Conservation (phyloP, 2,113 vertebrate species). For the Nannospalax galili region DNA sequence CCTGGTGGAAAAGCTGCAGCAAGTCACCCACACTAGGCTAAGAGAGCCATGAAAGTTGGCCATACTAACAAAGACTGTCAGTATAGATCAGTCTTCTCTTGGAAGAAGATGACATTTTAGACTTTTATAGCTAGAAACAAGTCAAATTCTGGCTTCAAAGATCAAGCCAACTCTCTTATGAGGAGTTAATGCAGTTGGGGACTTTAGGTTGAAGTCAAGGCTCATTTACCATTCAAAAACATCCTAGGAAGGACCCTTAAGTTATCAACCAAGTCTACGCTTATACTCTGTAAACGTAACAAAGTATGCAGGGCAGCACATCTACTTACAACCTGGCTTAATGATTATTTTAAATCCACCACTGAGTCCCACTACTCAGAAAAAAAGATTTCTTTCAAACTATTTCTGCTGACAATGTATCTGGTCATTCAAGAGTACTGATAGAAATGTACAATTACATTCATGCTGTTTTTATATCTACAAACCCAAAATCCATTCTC, state of each 20-base stretch:
- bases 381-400: neutral
- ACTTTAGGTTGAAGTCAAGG: neutral
- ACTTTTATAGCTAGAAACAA: neutral
- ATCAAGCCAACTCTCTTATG: too few relatives aligned
- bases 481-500: neutral
- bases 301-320: neutral
- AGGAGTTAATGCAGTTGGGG: neutral
- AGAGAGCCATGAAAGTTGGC: neutral
- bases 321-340: neutral
- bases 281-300: neutral
- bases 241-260: too few relatives aligned
- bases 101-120: neutral
- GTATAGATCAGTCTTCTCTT: neutral
- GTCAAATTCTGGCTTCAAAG: neutral
- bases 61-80: neutral
- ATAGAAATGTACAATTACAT: neutral
- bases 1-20: neutral
- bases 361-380: neutral
- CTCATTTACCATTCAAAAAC: neutral
- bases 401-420: neutral
- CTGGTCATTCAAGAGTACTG: neutral
- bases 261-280: too few relatives aligned
- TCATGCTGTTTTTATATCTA: neutral
- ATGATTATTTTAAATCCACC: neutral
- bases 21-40: neutral